Conservation (phyloP, 2,888 invertebrate species). For the Apotomis betuletana region DNA sequence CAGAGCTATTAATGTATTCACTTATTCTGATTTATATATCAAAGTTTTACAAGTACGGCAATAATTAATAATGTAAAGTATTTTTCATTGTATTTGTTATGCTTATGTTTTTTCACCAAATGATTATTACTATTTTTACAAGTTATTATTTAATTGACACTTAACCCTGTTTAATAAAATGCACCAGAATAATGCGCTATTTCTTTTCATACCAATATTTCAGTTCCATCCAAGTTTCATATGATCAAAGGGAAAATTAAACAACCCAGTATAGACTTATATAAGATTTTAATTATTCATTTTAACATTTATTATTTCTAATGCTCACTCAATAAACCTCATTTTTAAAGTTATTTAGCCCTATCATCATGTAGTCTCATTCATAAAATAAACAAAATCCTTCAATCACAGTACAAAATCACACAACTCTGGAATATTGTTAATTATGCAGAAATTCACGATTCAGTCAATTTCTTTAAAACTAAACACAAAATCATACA, state of each 20-base stretch:
- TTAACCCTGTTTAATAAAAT: constrained; percentile 52
- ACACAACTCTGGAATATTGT: constrained; percentile 50
- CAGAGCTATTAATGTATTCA: too few species aligned
- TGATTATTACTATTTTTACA: constrained; percentile 18
- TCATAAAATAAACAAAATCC: constrained; percentile 39
- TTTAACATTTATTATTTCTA: constrained; percentile 40
- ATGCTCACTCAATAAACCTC: constrained; percentile 38
- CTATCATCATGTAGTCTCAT: constrained; percentile 22
- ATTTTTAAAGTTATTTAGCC: constrained; percentile 26
- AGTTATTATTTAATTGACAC: constrained; percentile 51
- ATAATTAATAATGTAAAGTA: neutral
- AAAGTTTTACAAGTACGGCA: neutral
- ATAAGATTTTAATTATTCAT: constrained; percentile 40
- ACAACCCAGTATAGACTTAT: constrained; percentile 26
- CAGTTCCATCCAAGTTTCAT: neutral
- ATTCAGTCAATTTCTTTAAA: constrained; percentile 41
- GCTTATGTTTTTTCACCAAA: constrained; percentile 8
- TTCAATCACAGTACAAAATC: constrained; percentile 48
- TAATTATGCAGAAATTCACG: constrained; percentile 52
- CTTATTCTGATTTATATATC: too few species aligned
- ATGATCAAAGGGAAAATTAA: constrained; percentile 20
- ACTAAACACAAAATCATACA: constrained; percentile 49
- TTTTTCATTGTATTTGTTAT: neutral
- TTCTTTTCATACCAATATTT: constrained; percentile 14
- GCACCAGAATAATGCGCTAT: constrained; percentile 38